These are phyloP conservation scores for Cosmorhoe ocellata DNA, from an alignment of 2,888 invertebrate species.

Conservation along the genomic window DNA sequence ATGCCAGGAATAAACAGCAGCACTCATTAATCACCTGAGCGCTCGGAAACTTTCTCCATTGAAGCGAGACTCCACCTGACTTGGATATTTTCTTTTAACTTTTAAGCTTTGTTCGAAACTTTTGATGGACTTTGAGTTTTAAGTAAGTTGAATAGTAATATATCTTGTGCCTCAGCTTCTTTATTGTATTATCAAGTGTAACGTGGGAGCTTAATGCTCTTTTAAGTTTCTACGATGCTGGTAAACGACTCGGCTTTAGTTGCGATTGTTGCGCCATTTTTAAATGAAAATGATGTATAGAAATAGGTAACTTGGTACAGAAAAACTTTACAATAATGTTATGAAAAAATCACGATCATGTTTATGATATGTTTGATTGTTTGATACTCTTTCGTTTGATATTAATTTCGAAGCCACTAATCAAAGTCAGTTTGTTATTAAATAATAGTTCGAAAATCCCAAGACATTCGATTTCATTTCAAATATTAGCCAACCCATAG, in stretches of 20 bases:
- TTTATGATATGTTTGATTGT: too few species aligned
- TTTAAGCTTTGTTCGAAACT: constrained; percentile 79
- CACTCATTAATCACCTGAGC: constrained; percentile 73
- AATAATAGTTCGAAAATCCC: not conserved
- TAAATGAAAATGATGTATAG: not conserved
- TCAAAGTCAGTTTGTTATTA: not conserved
- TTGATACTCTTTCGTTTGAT: too few species aligned
- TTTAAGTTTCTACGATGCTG: constrained; percentile 32
- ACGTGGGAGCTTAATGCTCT: constrained; percentile 42
- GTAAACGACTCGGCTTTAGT: constrained; percentile 20
- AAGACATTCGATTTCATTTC: constrained; percentile 10
- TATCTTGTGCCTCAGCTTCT: constrained; percentile 65
- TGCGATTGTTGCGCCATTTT: not conserved
- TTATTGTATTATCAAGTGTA: constrained; percentile 59
- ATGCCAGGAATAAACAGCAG: constrained; percentile 67
- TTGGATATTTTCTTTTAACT: constrained; percentile 81
- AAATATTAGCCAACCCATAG: constrained; percentile 31
- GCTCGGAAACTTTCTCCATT: constrained; percentile 72
- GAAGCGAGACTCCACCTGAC: constrained; percentile 74
- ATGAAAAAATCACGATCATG: too few species aligned
- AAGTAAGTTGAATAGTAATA: constrained; percentile 81
- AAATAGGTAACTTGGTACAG: too few species aligned
- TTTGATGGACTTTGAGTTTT: constrained; percentile 80
- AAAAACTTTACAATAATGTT: too few species aligned
- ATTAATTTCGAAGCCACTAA: too few species aligned